Percentiles rank a stretch among this genome's conserved stretches.
Conservation (phyloP, 2,888 invertebrate species). For the Heterodera filipjevi region DNA sequence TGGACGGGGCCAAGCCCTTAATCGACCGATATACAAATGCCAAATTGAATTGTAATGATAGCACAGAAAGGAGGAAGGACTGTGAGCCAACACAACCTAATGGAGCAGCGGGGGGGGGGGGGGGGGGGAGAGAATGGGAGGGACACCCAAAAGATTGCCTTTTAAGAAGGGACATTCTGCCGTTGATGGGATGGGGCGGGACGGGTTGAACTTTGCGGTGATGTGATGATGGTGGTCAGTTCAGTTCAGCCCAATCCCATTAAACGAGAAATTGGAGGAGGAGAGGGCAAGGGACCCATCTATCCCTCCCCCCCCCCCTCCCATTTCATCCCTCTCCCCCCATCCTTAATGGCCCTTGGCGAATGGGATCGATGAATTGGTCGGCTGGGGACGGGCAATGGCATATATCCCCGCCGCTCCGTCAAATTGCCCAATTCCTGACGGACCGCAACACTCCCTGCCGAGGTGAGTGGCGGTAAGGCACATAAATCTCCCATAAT, state of each 20-base stretch:
- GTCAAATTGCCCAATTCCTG: slow-evolving; percentile 21
- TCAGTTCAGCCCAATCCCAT: background rate
- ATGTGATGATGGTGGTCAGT: slow-evolving; percentile 1
- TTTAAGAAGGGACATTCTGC: background rate
- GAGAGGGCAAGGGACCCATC: too few relatives aligned
- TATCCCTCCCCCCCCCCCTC: background rate
- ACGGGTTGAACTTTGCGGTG: background rate
- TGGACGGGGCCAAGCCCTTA: background rate
- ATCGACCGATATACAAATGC: background rate
- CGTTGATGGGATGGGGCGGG: background rate
- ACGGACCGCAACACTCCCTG: slow-evolving; percentile 15
- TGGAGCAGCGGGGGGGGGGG: too few relatives aligned
- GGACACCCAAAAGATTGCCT: background rate
- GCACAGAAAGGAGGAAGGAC: too few relatives aligned
- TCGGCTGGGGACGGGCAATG: background rate
- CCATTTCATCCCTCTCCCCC: background rate
- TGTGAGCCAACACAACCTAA: too few relatives aligned
- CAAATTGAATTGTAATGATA: too few relatives aligned
- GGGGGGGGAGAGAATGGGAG: background rate
- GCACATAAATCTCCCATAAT: slow-evolving; percentile 17
- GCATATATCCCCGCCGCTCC: slow-evolving; percentile 8
- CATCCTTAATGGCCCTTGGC: slow-evolving; percentile 21
- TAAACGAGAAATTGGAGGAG: background rate
- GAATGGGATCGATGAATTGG: background rate
- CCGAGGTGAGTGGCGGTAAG: background rate